Conservation (phyloP, 2,888 invertebrate species). For the Cheilosia scutellata region DNA sequence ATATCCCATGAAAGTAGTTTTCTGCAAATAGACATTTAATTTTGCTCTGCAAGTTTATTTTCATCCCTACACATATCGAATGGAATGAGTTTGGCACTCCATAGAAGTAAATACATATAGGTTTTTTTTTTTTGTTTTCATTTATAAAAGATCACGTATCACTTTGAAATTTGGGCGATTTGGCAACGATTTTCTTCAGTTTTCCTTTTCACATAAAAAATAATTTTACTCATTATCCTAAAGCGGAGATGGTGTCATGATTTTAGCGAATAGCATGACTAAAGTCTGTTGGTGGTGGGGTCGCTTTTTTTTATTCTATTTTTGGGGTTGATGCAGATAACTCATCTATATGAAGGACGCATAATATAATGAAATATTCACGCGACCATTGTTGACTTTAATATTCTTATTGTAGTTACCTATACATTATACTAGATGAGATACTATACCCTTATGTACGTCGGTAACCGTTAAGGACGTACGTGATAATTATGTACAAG, state of each 20-base stretch:
- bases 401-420: not conserved
- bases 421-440: not conserved
- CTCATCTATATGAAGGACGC: not conserved
- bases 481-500: not conserved
- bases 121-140: slow-evolving; percentile 4
- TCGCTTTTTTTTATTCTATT: not conserved
- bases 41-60: slow-evolving; percentile 47
- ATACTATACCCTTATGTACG: not conserved
- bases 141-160: slow-evolving; percentile 47
- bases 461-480: not conserved
- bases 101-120: slow-evolving; percentile 21
- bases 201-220: not conserved
- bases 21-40: slow-evolving; percentile 43
- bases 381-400: not conserved
- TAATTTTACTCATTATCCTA: slow-evolving; percentile 2
- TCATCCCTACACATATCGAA: slow-evolving; percentile 23
- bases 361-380: not conserved
- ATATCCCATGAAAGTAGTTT: slow-evolving; percentile 56
- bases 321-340: not conserved
- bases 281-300: not conserved
- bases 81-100: slow-evolving; percentile 19
- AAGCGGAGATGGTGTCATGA: slow-evolving; percentile 26
- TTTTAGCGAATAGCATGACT: slow-evolving; percentile 12
- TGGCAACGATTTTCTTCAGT: not conserved
- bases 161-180: not conserved